Evolutionary conservation across 2,888 invertebrate species (phyloP), one percentile per base, ranked within the genome.

Genomic region (Eugnorisma glareosa): DNA sequence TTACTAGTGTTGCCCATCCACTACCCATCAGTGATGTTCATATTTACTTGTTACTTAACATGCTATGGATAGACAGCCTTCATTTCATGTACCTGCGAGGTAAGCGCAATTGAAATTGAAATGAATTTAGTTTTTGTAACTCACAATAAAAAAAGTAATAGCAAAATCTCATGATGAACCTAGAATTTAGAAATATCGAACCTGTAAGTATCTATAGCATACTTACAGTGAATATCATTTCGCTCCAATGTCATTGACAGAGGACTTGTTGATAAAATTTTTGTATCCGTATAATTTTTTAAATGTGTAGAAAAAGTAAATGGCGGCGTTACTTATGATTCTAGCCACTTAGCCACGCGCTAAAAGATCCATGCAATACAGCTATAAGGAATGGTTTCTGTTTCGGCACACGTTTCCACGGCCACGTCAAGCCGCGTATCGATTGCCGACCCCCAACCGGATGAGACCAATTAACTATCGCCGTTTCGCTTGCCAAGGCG

Each of bases 321-420:
- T 31, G 8, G 8, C 28, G 1, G 18, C 7, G 18, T 59, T 59
- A 18, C 31, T 7, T n/a, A 31, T 8, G 59, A 59, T 59, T 28
- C 7, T 28, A 57, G 28, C 57, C 15, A 57, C 28, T 57, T 21
- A 61, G 4, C 40, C 64, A 43, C n/a, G 8, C 15, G 40, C 40
- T n/a, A 64, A 64, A 63, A 64, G 8, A 64, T n/a, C n/a, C 40
- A 40, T 28, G 64, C 40, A 64, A 43, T 3, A 63, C 40, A 28
- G n/a, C 40, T 40, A 40, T n/a, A 64, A 40, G n/a, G 15, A 28
- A 64, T 2, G 40, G 40, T 40, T 72, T 51, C 48, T 83, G 77
- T 86, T 79, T 86, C 83, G 81, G 37, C 28, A 37, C 66, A 66
- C 77, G 86, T 86, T 79, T 70, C 86, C 84, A 75, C 74, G 86